Base-by-base conservation (phyloP, 2,888 invertebrate species). In the Ophion slaviceki region DNA sequence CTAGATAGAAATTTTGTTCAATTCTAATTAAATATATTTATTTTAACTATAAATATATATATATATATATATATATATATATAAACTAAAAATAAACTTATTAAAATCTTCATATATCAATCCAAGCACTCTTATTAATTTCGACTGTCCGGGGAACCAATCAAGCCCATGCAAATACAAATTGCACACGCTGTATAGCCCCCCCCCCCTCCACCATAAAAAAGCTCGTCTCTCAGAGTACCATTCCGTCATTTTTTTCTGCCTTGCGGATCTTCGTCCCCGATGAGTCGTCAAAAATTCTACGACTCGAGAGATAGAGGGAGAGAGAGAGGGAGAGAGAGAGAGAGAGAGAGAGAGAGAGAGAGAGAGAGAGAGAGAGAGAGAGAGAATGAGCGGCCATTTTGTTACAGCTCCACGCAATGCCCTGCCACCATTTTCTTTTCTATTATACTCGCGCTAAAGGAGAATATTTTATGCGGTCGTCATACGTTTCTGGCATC, bases 401-500 rank as follows among this genome's bases (percentile, higher is more conserved):
- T 53, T 53, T 53, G 53, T 53, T 53, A 17, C 53, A 11, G 14
- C 14, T 53, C 53, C 53, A 53, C 53, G 53, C 53, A 53, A 53
- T 53, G 53, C 53, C 17, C 53, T 53, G 17, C 53, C 53, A 17
- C 53, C 53, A 53, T 53, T 53, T 53, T 53, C 53, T 53, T 53
- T n/a, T 61, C 53, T 53, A 53, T 53, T 53, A 53, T 53, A 14
- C 53, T 53, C 53, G 14, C 53, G 53, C 47, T 62, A 20, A 70
- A 79, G 70, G 61, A 70, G 70, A 79, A 70, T 79, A 79, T 79
- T 79, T 62, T 57, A 62, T 70, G 70, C 70, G 70, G 45, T 57
- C 47, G 28, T 79, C 47, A 61, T 17, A 64, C 71, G 61, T 75
- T 45, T 62, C 53, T 53, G 53, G 53, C 53, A 53, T 53, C 53